Base-by-base conservation (phyloP, 23 tunicate genomes). In the Styela plicata region DNA sequence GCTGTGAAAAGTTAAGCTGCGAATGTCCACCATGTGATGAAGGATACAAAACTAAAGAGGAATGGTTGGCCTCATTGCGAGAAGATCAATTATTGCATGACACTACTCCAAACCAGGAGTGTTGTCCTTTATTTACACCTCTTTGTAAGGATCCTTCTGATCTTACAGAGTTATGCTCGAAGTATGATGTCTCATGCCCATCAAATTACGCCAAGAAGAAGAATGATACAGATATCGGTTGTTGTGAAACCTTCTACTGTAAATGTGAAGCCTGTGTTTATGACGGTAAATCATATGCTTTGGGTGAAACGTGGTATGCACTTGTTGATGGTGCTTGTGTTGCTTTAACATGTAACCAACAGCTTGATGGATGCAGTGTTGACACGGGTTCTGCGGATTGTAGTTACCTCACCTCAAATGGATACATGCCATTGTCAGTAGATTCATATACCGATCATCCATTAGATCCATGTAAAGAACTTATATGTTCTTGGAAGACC, bases 1-100 rank as follows among this genome's bases (percentile, higher is more conserved):
- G 88, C 77, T 85, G 88, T 53, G 76, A 82, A 22, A 85, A 85
- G 57, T 68, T 85, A 17, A 29, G 64, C 27, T 85, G 88, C 31
- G 57, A 66, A 33, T 26, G 61, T 67, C 88, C 88, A 31, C 69
- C 53, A 18, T 85, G 88, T 31, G 88, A 77, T 10, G 33, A 69
- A 36, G 70, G 69, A 32, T 86, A 79, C 33, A 78, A 29, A 24
- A 69, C 71, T 13, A 61, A 70, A 53, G 84, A 70, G 17, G 31
- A 34, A 30, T 21, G 69, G 62, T 69, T 36, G 70, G 80, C 70
- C 16, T 36, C 63, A 29, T 34, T 86, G 74, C n/a, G 44, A 62
- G 53, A 30, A 0, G 85, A 73, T 24, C 71, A 86, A 35, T 23
- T 10, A 21, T 69, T 86, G 28, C 34, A 63, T 28, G 10, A 10